A percentile compares a stretch with the other conserved stretches of the same genome.
Conservation (phyloP, 2,113 vertebrate genomes). For the Silurus glanis region DNA sequence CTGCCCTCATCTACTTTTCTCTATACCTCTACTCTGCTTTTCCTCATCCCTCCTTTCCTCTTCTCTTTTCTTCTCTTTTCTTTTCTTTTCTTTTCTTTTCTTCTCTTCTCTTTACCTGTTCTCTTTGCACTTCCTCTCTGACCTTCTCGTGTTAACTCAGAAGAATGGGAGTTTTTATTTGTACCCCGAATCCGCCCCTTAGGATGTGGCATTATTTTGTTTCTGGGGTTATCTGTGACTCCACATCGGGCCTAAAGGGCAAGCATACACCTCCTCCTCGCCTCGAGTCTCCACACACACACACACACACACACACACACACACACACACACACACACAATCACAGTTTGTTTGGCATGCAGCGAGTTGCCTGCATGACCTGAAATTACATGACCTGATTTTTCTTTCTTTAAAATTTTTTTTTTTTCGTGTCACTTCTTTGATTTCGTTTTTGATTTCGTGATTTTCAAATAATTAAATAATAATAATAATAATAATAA, state of each 20-base stretch:
- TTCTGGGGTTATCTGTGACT: slow-evolving; percentile 31
- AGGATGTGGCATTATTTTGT: slow-evolving; percentile 35
- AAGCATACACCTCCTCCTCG: not conserved
- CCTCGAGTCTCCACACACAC: not conserved
- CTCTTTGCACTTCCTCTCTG: not conserved
- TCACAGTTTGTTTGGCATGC: not conserved
- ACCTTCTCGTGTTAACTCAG: slow-evolving; percentile 2
- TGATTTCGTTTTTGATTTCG: no score
- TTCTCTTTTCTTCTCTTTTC: not conserved
- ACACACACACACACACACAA: not conserved
- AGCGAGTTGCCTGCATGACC: not conserved
- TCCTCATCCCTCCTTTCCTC: no score
- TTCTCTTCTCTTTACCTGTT: not conserved
- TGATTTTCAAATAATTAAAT: no score
- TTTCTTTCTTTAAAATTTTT: no score
- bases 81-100: not conserved
- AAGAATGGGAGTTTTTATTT: slow-evolving; percentile 23
- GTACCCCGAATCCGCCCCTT: not conserved
- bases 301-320: not conserved
- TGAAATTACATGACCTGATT: not conserved
- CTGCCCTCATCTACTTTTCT: no score
- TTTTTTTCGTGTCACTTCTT: no score
- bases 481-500: no score
- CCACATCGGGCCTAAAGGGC: not conserved
- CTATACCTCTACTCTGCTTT: no score